Percentiles rank a stretch among this genome's conserved stretches.
Evolutionary conservation across 2,113 vertebrate species (phyloP).

Genomic region (Mastomys natalensis): DNA sequence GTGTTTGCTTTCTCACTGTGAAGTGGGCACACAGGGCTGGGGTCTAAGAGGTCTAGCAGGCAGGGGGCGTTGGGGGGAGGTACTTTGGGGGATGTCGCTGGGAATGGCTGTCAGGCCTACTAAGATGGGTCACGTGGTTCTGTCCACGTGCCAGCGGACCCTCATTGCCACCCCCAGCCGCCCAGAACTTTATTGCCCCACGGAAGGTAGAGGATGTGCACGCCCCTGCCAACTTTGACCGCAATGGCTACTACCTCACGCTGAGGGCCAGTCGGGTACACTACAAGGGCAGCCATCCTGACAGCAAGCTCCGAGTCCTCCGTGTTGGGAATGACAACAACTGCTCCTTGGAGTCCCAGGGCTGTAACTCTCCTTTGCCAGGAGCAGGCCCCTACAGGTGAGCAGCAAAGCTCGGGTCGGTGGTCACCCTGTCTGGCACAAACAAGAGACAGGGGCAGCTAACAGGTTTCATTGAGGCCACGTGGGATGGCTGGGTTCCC

Average conservation of each 20-base stretch:
- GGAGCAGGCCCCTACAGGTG: slow-evolving; percentile 81
- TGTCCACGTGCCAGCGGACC: not conserved
- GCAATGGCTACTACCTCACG: slow-evolving; percentile 75
- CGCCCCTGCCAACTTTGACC: not conserved
- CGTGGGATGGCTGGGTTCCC: not conserved
- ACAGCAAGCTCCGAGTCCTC: slow-evolving; percentile 76
- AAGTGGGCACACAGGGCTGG: not conserved
- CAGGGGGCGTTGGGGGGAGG: no score
- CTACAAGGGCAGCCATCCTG: not conserved
- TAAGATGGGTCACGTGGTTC: not conserved
- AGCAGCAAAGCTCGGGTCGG: not conserved
- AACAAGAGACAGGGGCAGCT: not conserved
- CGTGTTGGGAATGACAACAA: slow-evolving; percentile 79
- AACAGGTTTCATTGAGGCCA: no score
- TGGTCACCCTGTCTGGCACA: not conserved
- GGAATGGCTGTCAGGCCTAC: not conserved
- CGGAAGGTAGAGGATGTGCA: accelerated
- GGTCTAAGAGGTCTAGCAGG: not conserved
- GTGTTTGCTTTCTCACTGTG: not conserved
- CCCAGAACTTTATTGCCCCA: not conserved
- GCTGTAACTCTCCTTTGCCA: slow-evolving; percentile 86
- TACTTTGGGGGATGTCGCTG: accelerated
- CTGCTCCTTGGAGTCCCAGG: not conserved
- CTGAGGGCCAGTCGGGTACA: slow-evolving; percentile 41
- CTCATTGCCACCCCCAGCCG: not conserved